phyloP scores from a whole-genome alignment of 2,888 invertebrate species.

The Spilarctia lutea region DNA sequence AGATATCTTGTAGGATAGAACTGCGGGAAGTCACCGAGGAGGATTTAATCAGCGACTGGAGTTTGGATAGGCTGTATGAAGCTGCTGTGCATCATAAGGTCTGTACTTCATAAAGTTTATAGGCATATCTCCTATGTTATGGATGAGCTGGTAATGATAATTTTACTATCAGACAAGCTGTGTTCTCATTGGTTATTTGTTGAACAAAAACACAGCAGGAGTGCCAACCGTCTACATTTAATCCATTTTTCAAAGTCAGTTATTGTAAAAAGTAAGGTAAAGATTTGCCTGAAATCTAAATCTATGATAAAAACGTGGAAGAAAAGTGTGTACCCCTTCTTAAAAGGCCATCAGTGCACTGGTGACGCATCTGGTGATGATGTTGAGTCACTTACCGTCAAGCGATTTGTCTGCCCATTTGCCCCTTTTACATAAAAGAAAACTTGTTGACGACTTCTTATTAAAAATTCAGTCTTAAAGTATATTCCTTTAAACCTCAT shows the following conservation, averaged over 20 bases:
- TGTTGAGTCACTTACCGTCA: no score
- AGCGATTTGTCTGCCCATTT: no score
- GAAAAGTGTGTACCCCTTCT: no score
- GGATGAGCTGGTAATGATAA: background rate
- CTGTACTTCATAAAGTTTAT: background rate
- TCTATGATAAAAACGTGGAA: no score
- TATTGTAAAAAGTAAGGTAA: background rate
- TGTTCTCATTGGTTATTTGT: background rate
- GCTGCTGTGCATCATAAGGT: conserved; percentile 83
- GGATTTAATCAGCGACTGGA: conserved; percentile 86
- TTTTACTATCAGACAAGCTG: background rate
- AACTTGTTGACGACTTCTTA: no score
- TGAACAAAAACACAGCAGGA: background rate
- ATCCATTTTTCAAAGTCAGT: background rate
- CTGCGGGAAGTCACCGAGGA: conserved; percentile 76
- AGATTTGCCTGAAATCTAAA: no score
- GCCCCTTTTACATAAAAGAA: no score
- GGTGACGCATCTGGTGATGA: no score
- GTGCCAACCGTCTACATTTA: background rate
- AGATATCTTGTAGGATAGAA: conserved; percentile 76
- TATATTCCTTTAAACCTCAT: no score
- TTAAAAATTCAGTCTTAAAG: no score
- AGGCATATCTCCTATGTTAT: background rate
- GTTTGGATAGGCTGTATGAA: conserved; percentile 83
- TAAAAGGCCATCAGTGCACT: no score